Base-by-base conservation (phyloP, 2,888 invertebrate genomes). In the Stratiomys singularior region DNA sequence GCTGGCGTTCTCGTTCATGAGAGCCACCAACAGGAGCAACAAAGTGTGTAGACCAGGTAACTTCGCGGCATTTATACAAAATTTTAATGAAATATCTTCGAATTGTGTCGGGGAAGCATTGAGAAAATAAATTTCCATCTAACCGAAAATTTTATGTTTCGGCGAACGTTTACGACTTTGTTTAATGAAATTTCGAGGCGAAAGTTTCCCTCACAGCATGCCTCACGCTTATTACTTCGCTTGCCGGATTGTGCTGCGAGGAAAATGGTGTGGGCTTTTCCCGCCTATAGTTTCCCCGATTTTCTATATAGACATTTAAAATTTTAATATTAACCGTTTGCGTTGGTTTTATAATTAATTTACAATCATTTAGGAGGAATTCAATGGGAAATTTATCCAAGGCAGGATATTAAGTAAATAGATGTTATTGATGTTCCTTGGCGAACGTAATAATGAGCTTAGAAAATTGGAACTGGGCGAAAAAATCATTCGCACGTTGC, bases 101-200 rank as follows among this genome's bases (percentile, higher is more conserved):
- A 69, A 69, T 66, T 69, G 69, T 25, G 69, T 47, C 13, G 46
- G 25, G 69, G 58, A 44, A 58, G 23, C 52, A 74, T 74, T 60
- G 60, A 37, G 67, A 46, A 78, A 78, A 78, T 78, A 78, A 78
- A 78, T 78, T 78, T 67, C 64, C 78, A 78, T 78, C 76, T 78
- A 47, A 44, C 56, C 67, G 58, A 78, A 78, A 78, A 76, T 78
- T 78, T 52, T 64, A 76, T 78, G 74, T 76, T 76, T 78, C 67
- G 78, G 25, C 44, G 78, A 30, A 76, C 56, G 67, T 78, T 78
- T 78, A 78, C 67, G 78, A 78, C 67, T 67, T 46, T 69, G 44
- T 71, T 76, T 78, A 78, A 78, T 78, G 76, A 52, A 66, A 58
- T 76, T 56, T 78, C 25, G 76, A 15, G 67, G 76, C 46, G 69